phyloP scores from a whole-genome alignment of 2,888 invertebrate species.

The Drosophila rellima region DNA sequence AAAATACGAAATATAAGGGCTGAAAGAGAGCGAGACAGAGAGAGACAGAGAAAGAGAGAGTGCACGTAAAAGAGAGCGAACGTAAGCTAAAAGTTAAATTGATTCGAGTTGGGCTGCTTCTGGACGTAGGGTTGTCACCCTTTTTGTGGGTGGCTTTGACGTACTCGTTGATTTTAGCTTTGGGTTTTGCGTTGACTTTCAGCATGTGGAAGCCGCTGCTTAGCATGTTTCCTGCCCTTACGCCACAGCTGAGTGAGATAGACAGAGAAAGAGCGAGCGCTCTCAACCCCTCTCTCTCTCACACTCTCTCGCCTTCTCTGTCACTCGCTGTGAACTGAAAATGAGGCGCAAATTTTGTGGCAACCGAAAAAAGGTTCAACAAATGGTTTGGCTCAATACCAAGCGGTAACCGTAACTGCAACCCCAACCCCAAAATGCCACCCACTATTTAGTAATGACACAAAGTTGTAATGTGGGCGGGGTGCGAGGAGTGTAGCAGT shows the following conservation, averaged over 20 bases:
- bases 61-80: constrained; percentile 19
- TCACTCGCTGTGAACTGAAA: constrained; percentile 54
- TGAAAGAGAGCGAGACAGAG: constrained; percentile 34
- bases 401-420: constrained; percentile 48
- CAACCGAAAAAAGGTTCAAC: constrained; percentile 79
- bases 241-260: constrained; percentile 40
- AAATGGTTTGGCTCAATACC: constrained; percentile 76
- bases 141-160: constrained; percentile 38
- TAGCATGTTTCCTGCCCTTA: constrained; percentile 80
- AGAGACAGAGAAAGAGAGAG: constrained; percentile 20
- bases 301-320: not conserved
- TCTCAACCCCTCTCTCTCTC: not conserved
- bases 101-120: constrained; percentile 72
- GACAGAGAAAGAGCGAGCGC: constrained; percentile 20
- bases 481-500: not conserved
- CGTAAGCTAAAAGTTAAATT: constrained; percentile 78
- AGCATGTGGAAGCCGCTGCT: constrained; percentile 80
- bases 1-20: constrained; percentile 44
- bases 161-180: constrained; percentile 29
- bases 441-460: constrained; percentile 80
- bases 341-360: constrained; percentile 83
- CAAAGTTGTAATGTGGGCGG: constrained; percentile 46
- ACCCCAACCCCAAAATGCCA: constrained; percentile 38
- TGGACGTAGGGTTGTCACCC: constrained; percentile 52
- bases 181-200: constrained; percentile 64